Conservation (phyloP, 2,113 vertebrate species). For the Strix aluco region DNA sequence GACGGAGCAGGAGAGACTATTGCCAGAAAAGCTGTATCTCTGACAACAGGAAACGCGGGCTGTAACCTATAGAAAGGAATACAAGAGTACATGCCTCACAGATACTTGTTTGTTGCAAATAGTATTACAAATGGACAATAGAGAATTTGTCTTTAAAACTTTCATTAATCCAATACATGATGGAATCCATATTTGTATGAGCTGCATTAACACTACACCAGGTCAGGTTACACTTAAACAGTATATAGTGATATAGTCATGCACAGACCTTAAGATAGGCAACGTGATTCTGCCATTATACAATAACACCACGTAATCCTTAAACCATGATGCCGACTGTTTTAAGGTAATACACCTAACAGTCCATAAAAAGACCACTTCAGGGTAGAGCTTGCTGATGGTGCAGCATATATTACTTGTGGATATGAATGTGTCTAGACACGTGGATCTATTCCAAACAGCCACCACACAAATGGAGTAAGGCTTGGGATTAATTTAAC, state of each 20-base stretch:
- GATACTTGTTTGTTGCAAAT: not conserved
- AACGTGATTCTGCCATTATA: not conserved
- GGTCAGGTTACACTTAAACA: not conserved
- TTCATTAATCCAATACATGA: not conserved
- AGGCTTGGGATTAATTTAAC: not conserved
- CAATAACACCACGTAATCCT: not conserved
- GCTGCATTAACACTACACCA: not conserved
- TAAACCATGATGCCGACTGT: not conserved
- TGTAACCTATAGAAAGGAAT: not conserved
- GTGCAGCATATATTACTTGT: not conserved
- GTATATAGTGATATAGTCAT: not conserved
- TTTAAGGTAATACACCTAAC: not conserved
- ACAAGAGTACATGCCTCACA: not conserved
- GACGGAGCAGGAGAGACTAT: not conserved
- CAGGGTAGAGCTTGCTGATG: not conserved
- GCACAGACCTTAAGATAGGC: not conserved
- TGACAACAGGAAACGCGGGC: not conserved
- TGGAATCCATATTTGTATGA: not conserved
- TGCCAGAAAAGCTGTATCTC: not conserved
- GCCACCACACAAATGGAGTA: not conserved
- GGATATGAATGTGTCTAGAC: not conserved
- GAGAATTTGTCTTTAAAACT: not conserved
- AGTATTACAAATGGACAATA: not conserved
- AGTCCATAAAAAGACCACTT: not conserved
- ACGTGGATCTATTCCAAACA: accelerated